A percentile compares a stretch with the other conserved stretches of the same genome.
phyloP scores from a whole-genome alignment of 2,888 invertebrate genomes.

The Athalia circularis region DNA sequence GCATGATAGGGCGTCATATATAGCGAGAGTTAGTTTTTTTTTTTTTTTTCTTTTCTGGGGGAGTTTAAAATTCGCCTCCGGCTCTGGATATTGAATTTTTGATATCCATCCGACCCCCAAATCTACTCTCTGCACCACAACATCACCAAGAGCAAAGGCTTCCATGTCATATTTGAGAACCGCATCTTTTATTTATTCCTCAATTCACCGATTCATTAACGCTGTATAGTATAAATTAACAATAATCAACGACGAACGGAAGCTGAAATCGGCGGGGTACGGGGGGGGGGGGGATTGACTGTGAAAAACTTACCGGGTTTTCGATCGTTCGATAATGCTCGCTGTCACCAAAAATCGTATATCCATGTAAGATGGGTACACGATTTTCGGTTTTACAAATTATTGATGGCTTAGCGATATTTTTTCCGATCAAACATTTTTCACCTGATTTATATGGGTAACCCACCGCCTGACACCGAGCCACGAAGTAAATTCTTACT shows the following conservation, averaged over 20 bases:
- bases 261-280: not conserved
- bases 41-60: not conserved
- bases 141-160: not conserved
- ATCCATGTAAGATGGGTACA: not conserved
- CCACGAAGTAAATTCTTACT: not conserved
- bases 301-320: not conserved
- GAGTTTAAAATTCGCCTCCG: slow-evolving; percentile 28
- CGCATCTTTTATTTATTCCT: not conserved
- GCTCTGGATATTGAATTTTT: slow-evolving; percentile 34
- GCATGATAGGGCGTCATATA: no score
- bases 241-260: not conserved
- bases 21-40: not conserved
- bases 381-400: not conserved
- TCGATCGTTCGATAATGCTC: not conserved
- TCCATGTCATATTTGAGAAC: slow-evolving; percentile 3
- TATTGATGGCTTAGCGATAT: not conserved
- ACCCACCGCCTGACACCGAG: not conserved
- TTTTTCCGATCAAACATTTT: slow-evolving; percentile 11
- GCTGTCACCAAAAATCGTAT: not conserved
- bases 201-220: slow-evolving; percentile 11
- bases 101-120: not conserved
- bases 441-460: not conserved
- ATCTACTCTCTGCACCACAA: not conserved
- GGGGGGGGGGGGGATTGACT: not conserved
- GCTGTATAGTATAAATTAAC: slow-evolving; percentile 10